Conservation (phyloP, 2,888 invertebrate genomes). For the Cartodere bifasciata region DNA sequence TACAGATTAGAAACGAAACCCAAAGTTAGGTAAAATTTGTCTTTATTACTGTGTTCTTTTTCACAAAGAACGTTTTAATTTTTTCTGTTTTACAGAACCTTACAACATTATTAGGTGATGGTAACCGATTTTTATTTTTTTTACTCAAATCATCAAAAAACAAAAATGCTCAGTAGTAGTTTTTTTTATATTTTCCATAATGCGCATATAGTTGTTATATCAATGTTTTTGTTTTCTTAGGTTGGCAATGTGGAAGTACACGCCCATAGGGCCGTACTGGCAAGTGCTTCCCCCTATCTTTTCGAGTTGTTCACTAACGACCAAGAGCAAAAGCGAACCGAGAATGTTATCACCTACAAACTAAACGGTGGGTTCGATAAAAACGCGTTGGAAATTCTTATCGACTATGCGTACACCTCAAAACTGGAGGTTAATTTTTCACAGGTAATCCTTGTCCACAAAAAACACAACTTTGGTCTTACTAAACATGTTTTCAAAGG, state of each 20-base stretch:
- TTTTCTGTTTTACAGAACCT: slow-evolving; percentile 35
- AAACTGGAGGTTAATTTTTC: slow-evolving; percentile 41
- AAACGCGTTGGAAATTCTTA: slow-evolving; percentile 57
- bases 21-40: slow-evolving; percentile 19
- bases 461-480: background rate
- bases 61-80: slow-evolving; percentile 31
- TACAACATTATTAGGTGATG: slow-evolving; percentile 26
- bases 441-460: slow-evolving; percentile 27
- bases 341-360: slow-evolving; percentile 44
- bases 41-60: slow-evolving; percentile 17
- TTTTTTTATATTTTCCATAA: slow-evolving; percentile 1
- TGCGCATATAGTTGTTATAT: slow-evolving; percentile 9
- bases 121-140: slow-evolving; percentile 26
- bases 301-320: slow-evolving; percentile 58
- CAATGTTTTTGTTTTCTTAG: slow-evolving; percentile 30
- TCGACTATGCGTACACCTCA: slow-evolving; percentile 76
- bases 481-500: too few relatives aligned
- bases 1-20: slow-evolving; percentile 19
- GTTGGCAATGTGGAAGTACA: slow-evolving; percentile 57
- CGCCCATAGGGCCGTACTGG: slow-evolving; percentile 68
- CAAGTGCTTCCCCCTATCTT: slow-evolving; percentile 64
- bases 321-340: slow-evolving; percentile 36
- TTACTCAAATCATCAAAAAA: slow-evolving; percentile 10
- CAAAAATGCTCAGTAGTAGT: background rate
- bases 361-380: slow-evolving; percentile 51